These are phyloP conservation scores for Galeopterus variegatus DNA, from an alignment of 2,113 vertebrate genomes.

Conservation along the genomic window DNA sequence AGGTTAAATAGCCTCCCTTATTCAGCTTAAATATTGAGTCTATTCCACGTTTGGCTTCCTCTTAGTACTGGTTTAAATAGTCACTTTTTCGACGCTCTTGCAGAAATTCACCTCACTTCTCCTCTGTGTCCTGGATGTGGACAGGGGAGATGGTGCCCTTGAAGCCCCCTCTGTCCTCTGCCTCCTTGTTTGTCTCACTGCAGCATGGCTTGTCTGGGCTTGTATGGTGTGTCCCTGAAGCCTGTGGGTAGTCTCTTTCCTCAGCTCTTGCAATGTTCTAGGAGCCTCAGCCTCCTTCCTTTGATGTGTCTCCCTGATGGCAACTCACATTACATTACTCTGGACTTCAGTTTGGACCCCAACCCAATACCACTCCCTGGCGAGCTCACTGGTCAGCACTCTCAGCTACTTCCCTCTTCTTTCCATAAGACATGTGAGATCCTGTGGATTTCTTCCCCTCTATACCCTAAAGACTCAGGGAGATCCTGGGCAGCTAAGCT, in stretches of 20 bases:
- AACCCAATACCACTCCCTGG: background rate
- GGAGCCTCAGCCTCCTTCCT: background rate
- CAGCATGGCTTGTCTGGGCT: background rate
- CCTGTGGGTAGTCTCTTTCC: background rate
- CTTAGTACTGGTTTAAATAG: background rate
- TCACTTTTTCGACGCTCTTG: slow-evolving; percentile 5
- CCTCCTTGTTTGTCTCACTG: background rate
- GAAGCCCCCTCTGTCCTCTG: background rate
- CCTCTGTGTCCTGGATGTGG: background rate
- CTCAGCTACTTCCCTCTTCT: background rate
- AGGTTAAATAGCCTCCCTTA: background rate
- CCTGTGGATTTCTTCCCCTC: slow-evolving; percentile 23
- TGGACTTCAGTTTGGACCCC: background rate
- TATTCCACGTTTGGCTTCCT: slow-evolving; percentile 22
- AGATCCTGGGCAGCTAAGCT: background rate
- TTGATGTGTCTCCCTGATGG: background rate
- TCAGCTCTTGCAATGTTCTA: background rate
- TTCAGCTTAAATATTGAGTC: slow-evolving; percentile 12
- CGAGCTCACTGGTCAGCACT: background rate
- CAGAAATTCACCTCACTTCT: background rate
- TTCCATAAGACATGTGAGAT: background rate
- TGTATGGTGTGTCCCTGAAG: background rate
- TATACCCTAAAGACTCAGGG: background rate
- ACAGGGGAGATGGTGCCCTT: background rate
- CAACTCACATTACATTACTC: background rate